Evolutionary conservation across 2,888 invertebrate genomes (phyloP), one percentile per base, ranked within the genome.

Genomic region (Epinotia brunnichana): DNA sequence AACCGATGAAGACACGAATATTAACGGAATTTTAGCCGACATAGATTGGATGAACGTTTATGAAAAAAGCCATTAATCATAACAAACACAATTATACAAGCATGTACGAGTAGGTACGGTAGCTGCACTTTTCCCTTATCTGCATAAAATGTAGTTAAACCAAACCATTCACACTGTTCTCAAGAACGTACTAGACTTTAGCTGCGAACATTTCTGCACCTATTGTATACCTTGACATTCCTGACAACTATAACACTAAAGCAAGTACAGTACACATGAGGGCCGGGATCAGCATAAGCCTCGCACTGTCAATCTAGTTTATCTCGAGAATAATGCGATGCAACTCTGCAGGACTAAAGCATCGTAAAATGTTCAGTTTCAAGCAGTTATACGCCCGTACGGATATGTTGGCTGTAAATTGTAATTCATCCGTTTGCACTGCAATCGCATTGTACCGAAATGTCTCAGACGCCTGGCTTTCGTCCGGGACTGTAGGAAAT

Each of bases 381-480:
- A 39, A 54, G 21, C 54, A 41, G 21, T 41, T 54, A n/a, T 66
- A 66, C 41, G 41, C 15, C 66, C 41, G n/a, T 66, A 41, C 41
- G 21, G 54, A 56, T 1, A 41, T 21, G 41, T 39, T 9, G n/a
- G 10, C 3, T 7, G 56, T 67, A 67, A 67, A n/a, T 72, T 7
- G 56, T 67, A 67, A 67, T 19, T 72, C 71, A 72, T 72, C 67
- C 21, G 53, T 53, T 44, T 67, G 59, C 39, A 66, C 71, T 66
- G 67, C 71, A 67, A 54, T 72, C 60, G 60, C 54, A 51, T 72
- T 72, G 48, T 68, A 56, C 72, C 67, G 56, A 72, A 72, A 72
- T 68, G 67, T 68, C 67, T 72, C 67, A 29, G 35, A 44, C 66
- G 56, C 21, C 54, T 41, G 66, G 44, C 48, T 61, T 54, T 68